Conservation (phyloP, 2,888 invertebrate species). For the Subacronicta megacephala region DNA sequence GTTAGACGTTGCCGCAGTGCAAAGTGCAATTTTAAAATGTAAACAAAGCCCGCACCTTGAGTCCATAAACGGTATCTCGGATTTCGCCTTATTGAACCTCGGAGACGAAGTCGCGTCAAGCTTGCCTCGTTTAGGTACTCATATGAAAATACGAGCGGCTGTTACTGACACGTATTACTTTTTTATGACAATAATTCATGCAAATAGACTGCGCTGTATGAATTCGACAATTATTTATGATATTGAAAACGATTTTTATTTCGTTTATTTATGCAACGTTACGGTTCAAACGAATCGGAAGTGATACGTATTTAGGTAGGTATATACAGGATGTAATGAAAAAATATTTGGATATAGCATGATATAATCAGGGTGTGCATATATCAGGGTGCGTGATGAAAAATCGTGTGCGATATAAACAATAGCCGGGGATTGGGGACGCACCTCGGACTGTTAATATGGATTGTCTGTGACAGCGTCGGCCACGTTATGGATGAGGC, state of each 20-base stretch:
- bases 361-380: slow-evolving; percentile 51
- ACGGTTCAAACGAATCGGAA: slow-evolving; percentile 38
- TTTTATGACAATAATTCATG: slow-evolving; percentile 51
- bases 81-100: slow-evolving; percentile 83
- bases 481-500: slow-evolving; percentile 76
- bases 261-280: slow-evolving; percentile 42
- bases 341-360: slow-evolving; percentile 43
- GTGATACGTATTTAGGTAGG: slow-evolving; percentile 11
- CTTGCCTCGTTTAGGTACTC: slow-evolving; percentile 64
- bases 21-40: slow-evolving; percentile 89
- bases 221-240: slow-evolving; percentile 55
- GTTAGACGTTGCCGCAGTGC: slow-evolving; percentile 81
- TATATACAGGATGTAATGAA: slow-evolving; percentile 35
- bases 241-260: slow-evolving; percentile 38
- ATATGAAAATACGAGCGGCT: slow-evolving; percentile 63
- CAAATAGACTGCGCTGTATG: slow-evolving; percentile 48
- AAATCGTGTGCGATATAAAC: slow-evolving; percentile 55
- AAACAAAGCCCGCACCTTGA: slow-evolving; percentile 86
- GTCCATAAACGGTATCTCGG: slow-evolving; percentile 84
- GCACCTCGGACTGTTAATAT: slow-evolving; percentile 66
- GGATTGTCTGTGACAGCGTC: slow-evolving; percentile 74
- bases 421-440: slow-evolving; percentile 48
- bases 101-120: slow-evolving; percentile 71
- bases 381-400: slow-evolving; percentile 52
- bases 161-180: slow-evolving; percentile 57